Conservation (phyloP, 2,888 invertebrate species). For the Mallateleia sp. region DNA sequence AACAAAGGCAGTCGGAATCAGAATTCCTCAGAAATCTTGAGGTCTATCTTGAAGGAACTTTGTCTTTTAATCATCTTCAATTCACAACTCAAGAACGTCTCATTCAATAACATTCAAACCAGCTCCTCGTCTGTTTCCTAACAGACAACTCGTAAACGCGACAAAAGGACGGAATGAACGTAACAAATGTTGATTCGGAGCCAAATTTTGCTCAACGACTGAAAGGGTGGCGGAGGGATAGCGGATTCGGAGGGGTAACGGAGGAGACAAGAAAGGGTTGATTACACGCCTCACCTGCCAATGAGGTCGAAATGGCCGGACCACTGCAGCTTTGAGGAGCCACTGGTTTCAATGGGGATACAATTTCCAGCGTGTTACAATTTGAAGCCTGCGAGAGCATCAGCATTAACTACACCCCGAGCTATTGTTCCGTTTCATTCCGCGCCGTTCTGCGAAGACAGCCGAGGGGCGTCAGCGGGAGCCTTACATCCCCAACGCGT, state of each 20-base stretch:
- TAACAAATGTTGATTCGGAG: slow-evolving; percentile 70
- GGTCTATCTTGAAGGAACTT: background rate
- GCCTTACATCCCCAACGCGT: slow-evolving; percentile 79
- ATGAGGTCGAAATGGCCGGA: slow-evolving; percentile 65
- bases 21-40: too few relatives aligned
- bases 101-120: slow-evolving; percentile 24
- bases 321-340: slow-evolving; percentile 69
- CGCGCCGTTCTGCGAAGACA: slow-evolving; percentile 73
- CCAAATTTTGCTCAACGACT: slow-evolving; percentile 61
- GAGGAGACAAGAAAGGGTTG: slow-evolving; percentile 61
- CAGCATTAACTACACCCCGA: slow-evolving; percentile 87
- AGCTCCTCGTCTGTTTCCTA: slow-evolving; percentile 33
- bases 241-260: background rate
- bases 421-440: slow-evolving; percentile 87
- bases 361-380: slow-evolving; percentile 80
- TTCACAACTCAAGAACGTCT: slow-evolving; percentile 35
- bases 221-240: slow-evolving; percentile 20
- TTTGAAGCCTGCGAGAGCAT: slow-evolving; percentile 80
- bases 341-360: slow-evolving; percentile 73
- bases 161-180: slow-evolving; percentile 62
- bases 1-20: too few relatives aligned
- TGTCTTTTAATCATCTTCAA: slow-evolving; percentile 46
- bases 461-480: slow-evolving; percentile 76
- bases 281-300: slow-evolving; percentile 75
- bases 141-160: slow-evolving; percentile 28